phyloP scores from a whole-genome alignment of 1,140 invertebrate genomes.

The Drosophila suzukii region DNA sequence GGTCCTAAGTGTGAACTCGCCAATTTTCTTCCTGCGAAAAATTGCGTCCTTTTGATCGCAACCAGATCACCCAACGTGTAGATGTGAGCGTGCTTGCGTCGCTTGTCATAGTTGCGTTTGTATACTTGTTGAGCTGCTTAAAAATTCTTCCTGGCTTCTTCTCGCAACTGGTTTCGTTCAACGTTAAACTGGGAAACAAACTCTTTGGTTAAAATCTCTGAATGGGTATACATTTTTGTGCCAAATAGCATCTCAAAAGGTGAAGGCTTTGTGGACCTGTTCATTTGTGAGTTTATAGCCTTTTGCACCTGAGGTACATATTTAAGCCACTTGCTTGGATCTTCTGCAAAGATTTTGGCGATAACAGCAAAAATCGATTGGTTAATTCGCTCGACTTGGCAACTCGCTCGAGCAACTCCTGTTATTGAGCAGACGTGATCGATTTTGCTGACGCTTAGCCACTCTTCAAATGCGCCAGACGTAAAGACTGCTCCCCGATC shows the following conservation, averaged over 20 bases:
- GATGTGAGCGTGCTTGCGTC: too few relatives aligned
- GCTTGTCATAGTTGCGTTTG: too few relatives aligned
- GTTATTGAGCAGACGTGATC: neutral
- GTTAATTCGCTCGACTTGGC: too few relatives aligned
- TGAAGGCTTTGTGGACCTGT: neutral
- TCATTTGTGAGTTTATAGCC: neutral
- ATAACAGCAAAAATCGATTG: neutral
- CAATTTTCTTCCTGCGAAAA: too few relatives aligned
- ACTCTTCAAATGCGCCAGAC: too few relatives aligned
- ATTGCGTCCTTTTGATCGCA: too few relatives aligned
- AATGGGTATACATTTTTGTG: neutral
- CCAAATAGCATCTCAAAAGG: neutral
- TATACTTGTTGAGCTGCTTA: too few relatives aligned
- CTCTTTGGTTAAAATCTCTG: neutral
- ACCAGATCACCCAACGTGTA: too few relatives aligned
- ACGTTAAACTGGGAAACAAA: neutral
- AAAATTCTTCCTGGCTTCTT: too few relatives aligned
- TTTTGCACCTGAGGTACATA: neutral
- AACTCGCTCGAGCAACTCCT: neutral
- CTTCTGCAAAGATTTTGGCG: neutral
- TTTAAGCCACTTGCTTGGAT: neutral
- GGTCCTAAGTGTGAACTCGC: too few relatives aligned
- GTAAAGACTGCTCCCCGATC: too few relatives aligned
- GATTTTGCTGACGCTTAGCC: neutral
- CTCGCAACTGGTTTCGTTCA: too few relatives aligned